Evolutionary conservation across 2,888 invertebrate genomes (phyloP).

Genomic region (Elegia similella): DNA sequence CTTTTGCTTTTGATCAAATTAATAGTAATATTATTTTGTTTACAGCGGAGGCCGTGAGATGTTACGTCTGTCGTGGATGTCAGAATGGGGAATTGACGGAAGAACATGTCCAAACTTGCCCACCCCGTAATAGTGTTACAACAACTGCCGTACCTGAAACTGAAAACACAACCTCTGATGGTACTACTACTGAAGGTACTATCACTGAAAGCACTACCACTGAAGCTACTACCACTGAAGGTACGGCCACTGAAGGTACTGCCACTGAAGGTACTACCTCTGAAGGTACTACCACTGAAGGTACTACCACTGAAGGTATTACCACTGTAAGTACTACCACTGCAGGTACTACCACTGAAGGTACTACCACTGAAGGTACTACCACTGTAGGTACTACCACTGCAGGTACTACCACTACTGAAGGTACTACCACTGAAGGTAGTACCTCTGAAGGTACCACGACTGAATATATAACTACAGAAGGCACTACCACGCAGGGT

Average conservation of each 20-base stretch:
- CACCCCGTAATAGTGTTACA: slow-evolving; percentile 9
- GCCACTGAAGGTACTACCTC: slow-evolving; percentile 13
- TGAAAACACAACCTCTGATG: background rate
- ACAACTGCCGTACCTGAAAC: background rate
- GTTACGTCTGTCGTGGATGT: slow-evolving; percentile 53
- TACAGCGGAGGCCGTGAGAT: slow-evolving; percentile 45
- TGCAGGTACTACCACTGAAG: background rate
- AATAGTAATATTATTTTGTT: slow-evolving; percentile 19
- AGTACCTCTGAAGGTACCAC: slow-evolving; percentile 14
- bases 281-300: background rate
- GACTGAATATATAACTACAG: slow-evolving; percentile 9
- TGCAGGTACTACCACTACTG: background rate
- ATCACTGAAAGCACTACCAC: no score
- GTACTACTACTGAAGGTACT: background rate
- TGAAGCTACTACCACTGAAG: background rate
- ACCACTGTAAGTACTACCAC: background rate
- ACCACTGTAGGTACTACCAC: background rate
- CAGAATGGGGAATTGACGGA: slow-evolving; percentile 29
- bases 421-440: background rate
- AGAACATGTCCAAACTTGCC: slow-evolving; percentile 38
- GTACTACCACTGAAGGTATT: background rate
- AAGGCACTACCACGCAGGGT: background rate
- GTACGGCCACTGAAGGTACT: background rate
- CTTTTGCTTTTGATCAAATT: background rate
- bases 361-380: background rate